phyloP scores from a whole-genome alignment of 1,140 invertebrate species.

The Musca vetustissima region DNA sequence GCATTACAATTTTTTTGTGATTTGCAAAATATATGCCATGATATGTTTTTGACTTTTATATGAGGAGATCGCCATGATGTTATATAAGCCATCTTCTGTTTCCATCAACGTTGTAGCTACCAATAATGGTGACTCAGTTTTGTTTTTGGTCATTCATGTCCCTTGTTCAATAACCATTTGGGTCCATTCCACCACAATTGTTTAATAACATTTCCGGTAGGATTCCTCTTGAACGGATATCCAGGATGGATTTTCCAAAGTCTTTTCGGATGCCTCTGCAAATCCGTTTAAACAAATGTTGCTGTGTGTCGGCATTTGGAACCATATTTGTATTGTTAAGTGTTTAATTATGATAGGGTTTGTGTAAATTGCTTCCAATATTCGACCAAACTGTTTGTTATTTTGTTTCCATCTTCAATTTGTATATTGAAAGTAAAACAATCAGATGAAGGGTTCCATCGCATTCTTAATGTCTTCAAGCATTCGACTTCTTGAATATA shows the following conservation, averaged over 20 bases:
- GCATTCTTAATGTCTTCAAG: constrained; percentile 42
- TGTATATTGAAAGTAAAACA: constrained; percentile 31
- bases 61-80: background rate
- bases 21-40: background rate
- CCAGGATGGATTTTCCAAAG: too few relatives aligned
- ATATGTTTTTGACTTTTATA: background rate
- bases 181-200: background rate
- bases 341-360: too few relatives aligned
- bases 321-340: too few relatives aligned
- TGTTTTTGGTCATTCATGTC: background rate
- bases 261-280: too few relatives aligned
- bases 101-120: background rate
- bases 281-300: too few relatives aligned
- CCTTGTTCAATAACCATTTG: too few relatives aligned
- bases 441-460: constrained; percentile 43
- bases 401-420: background rate
- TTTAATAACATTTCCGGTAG: too few relatives aligned
- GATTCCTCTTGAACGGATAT: too few relatives aligned
- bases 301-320: too few relatives aligned
- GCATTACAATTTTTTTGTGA: background rate
- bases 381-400: constrained; percentile 44
- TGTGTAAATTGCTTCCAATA: too few relatives aligned
- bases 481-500: constrained; percentile 24
- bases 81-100: background rate
- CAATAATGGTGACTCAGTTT: background rate